These are phyloP conservation scores for Bufotes viridis DNA, from an alignment of 2,797 vertebrate genomes.

Conservation along the genomic window DNA sequence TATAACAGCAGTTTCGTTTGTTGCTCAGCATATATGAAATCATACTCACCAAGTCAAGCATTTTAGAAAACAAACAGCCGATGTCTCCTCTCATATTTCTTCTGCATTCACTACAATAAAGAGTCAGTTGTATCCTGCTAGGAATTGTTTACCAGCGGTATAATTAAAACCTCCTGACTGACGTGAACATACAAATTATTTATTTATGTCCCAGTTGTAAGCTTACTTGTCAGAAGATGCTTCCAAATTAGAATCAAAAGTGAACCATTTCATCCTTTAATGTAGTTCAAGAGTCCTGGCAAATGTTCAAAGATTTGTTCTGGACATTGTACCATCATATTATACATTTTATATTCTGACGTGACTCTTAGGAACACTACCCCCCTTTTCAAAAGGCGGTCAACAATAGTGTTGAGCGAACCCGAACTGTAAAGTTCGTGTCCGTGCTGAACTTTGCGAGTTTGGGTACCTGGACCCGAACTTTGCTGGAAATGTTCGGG, in stretches of 20 bases:
- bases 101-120: background rate
- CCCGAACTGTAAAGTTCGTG: too few relatives aligned
- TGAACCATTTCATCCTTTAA: slow-evolving; percentile 6
- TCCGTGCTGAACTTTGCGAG: too few relatives aligned
- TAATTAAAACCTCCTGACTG: slow-evolving; percentile 52
- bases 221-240: slow-evolving; percentile 17
- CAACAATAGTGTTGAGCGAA: too few relatives aligned
- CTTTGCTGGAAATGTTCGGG: too few relatives aligned
- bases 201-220: slow-evolving; percentile 41
- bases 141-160: slow-evolving; percentile 11
- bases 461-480: too few relatives aligned
- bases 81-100: slow-evolving; percentile 20
- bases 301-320: background rate
- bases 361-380: background rate
- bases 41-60: background rate
- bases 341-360: background rate
- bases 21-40: background rate
- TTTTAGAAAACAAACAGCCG: background rate
- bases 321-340: background rate
- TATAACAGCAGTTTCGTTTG: background rate
- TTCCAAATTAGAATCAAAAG: slow-evolving; percentile 30
- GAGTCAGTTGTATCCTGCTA: background rate
- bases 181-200: slow-evolving; percentile 40
- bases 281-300: background rate
- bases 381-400: background rate